phyloP scores from a whole-genome alignment of 2,888 invertebrate species.

The Thysanoteuthis rhombus region DNA sequence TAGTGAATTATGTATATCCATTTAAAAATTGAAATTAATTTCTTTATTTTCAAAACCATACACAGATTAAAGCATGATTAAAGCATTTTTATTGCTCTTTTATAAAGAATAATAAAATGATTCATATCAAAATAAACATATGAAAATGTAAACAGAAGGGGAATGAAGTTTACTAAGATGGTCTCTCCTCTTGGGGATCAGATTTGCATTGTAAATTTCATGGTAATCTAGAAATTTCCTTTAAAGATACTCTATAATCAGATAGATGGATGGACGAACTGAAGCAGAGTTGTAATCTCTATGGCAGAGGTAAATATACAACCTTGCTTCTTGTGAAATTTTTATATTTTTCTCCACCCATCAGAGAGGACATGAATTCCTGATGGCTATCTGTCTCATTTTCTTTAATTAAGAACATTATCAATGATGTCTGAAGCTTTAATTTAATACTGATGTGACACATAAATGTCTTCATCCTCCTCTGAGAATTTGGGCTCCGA shows the following conservation, averaged over 20 bases:
- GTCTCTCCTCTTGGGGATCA: no score
- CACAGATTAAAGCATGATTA: no score
- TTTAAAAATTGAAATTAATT: no score
- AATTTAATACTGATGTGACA: neutral
- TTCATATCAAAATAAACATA: no score
- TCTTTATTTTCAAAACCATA: no score
- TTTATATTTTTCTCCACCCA: neutral
- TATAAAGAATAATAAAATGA: no score
- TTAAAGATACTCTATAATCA: neutral
- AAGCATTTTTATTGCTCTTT: no score
- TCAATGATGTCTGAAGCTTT: neutral
- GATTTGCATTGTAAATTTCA: no score
- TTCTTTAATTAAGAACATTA: neutral
- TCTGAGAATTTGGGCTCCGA: neutral
- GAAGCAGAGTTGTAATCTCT: neutral
- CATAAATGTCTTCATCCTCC: neutral
- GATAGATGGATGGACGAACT: neutral
- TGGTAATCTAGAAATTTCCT: no score
- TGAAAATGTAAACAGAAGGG: no score
- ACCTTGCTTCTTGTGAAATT: neutral
- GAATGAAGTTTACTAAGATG: no score
- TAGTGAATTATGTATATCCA: no score
- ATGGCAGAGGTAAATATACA: neutral
- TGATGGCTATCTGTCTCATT: neutral
- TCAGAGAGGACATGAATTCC: neutral